Conservation (phyloP, 2,797 vertebrate genomes). For the Monodelphis domestica region DNA sequence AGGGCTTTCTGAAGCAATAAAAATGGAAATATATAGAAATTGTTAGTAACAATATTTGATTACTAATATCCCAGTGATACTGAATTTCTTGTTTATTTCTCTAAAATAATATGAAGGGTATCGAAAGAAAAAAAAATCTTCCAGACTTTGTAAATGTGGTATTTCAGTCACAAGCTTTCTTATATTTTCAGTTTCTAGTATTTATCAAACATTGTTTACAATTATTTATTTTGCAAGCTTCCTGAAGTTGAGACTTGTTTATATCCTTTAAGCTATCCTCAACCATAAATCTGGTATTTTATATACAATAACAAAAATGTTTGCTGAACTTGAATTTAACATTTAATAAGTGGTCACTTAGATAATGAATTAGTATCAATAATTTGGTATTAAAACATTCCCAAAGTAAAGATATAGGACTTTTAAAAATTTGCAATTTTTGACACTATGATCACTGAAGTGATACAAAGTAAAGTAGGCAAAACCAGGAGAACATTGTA, state of each 20-base stretch:
- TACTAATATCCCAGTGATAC: slow-evolving; percentile 12
- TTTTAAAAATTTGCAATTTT: not conserved
- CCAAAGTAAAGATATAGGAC: not conserved
- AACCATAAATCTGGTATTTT: not conserved
- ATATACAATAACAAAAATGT: not conserved
- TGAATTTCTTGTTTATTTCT: slow-evolving; percentile 3
- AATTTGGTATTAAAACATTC: not conserved
- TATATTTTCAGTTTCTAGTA: not conserved
- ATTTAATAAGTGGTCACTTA: not conserved
- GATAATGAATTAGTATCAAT: not conserved
- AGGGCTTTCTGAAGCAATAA: not conserved
- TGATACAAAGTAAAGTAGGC: too few relatives aligned
- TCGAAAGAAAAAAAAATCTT: not conserved
- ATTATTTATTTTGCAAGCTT: not conserved
- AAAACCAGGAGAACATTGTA: too few relatives aligned
- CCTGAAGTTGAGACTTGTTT: not conserved
- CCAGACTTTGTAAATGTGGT: slow-evolving; percentile 25
- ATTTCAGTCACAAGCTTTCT: slow-evolving; percentile 9
- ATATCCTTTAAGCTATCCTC: not conserved
- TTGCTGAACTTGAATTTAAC: not conserved
- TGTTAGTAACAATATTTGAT: not conserved
- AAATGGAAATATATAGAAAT: not conserved
- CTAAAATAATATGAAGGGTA: not conserved
- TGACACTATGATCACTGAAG: too few relatives aligned
- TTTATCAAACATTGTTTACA: not conserved